These are phyloP conservation scores for Clivina fossor DNA, from an alignment of 2,888 invertebrate species.

Conservation along the genomic window DNA sequence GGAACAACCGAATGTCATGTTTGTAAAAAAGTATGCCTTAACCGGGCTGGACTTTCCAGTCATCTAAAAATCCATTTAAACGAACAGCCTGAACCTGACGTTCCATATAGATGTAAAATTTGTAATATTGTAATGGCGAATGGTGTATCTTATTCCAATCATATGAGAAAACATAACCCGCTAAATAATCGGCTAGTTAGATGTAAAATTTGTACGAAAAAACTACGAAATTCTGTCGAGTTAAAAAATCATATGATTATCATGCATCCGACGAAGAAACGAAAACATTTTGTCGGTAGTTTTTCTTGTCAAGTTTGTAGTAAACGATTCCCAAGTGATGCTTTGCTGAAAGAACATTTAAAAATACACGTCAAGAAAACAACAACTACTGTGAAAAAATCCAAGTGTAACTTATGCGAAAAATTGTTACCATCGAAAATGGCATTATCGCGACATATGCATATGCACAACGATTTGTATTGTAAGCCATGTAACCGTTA, in stretches of 20 bases:
- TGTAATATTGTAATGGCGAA: not conserved
- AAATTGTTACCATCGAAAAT: too few relatives aligned
- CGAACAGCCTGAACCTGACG: not conserved
- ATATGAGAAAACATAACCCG: not conserved
- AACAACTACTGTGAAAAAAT: too few relatives aligned
- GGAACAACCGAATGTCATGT: not conserved
- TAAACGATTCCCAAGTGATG: too few relatives aligned
- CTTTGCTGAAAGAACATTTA: too few relatives aligned
- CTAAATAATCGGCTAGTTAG: not conserved
- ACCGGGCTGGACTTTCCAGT: not conserved
- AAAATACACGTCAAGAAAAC: too few relatives aligned
- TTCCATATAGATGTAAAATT: conserved; percentile 1
- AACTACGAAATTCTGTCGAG: conserved; percentile 1
- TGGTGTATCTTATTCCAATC: not conserved
- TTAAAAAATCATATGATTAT: conserved; percentile 4
- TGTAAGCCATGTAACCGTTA: too few relatives aligned
- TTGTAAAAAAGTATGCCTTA: not conserved
- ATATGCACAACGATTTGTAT: too few relatives aligned
- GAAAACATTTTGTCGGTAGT: too few relatives aligned
- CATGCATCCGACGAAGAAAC: too few relatives aligned
- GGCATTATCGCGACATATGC: too few relatives aligned
- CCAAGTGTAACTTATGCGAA: too few relatives aligned
- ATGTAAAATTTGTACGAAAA: conserved; percentile 17
- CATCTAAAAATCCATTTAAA: not conserved
- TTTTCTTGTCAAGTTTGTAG: too few relatives aligned